Conservation (phyloP, 1,140 invertebrate species). For the Metopolophium dirhodum region DNA sequence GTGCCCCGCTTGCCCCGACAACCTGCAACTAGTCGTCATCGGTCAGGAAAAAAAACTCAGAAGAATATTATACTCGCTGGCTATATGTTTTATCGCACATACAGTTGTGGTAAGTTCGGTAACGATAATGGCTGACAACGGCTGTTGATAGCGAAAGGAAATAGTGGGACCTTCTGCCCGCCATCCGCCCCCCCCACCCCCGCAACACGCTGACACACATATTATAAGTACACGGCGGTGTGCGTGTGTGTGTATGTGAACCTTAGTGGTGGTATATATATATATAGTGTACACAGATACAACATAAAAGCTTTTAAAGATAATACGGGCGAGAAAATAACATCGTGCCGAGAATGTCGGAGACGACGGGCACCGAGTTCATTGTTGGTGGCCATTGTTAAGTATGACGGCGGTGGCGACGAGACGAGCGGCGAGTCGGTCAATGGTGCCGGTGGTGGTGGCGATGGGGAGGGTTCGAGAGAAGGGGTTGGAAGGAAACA, state of each 20-base stretch:
- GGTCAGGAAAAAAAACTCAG: not conserved
- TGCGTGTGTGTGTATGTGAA: not conserved
- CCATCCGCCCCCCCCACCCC: too few relatives aligned
- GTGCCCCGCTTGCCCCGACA: not conserved
- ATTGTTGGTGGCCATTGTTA: conserved; percentile 39
- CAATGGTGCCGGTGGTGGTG: not conserved
- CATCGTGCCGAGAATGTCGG: conserved; percentile 38
- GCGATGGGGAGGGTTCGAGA: not conserved
- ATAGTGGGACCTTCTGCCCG: too few relatives aligned
- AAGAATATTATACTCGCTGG: not conserved
- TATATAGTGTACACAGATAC: not conserved
- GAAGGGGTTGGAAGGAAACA: not conserved
- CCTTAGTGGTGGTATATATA: not conserved
- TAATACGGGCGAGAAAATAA: conserved; percentile 37
- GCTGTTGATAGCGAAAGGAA: not conserved
- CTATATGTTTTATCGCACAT: not conserved
- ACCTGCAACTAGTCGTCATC: not conserved
- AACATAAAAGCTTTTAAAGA: conserved; percentile 44
- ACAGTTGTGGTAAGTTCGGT: not conserved
- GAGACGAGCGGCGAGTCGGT: not conserved
- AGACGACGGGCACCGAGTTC: not conserved
- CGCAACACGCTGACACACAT: not conserved
- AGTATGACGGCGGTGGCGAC: not conserved
- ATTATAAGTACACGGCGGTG: not conserved
- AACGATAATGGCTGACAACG: not conserved